Percentiles rank a stretch among this genome's conserved stretches.
Evolutionary conservation across 2,797 vertebrate genomes (phyloP).

Genomic region (Pseudocheirus occidentalis): DNA sequence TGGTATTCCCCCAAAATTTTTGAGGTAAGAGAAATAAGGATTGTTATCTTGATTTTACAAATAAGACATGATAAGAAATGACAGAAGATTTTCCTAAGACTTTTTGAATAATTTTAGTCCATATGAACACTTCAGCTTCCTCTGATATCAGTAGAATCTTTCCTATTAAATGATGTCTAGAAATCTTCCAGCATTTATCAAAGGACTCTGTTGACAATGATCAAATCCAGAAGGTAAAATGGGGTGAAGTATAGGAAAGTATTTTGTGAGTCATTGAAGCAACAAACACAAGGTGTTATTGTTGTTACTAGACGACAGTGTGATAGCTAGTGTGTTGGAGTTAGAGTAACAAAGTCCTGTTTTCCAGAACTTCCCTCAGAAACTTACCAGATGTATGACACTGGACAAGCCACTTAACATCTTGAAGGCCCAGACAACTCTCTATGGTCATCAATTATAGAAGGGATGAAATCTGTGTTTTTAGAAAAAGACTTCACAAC

Average conservation of each 20-base stretch:
- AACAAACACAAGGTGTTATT: neutral
- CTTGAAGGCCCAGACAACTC: neutral
- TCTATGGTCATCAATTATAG: neutral
- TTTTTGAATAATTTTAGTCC: neutral
- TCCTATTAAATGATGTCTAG: constrained; percentile 47
- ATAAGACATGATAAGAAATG: neutral
- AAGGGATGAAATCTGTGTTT: neutral
- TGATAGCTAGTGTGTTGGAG: neutral
- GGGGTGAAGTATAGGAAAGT: neutral
- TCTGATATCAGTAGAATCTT: constrained; percentile 9
- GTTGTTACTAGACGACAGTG: neutral
- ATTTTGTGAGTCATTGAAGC: neutral
- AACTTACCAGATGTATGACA: neutral
- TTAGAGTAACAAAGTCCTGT: neutral
- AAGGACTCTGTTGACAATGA: constrained; percentile 7
- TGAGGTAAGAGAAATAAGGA: neutral
- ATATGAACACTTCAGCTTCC: constrained; percentile 27
- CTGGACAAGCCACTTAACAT: neutral
- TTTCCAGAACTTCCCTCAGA: neutral
- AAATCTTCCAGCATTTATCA: neutral
- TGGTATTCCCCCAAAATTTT: neutral
- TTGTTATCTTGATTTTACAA: neutral
- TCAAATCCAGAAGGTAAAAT: constrained; percentile 38
- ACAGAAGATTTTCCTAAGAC: neutral
- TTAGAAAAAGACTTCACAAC: neutral